Evolutionary conservation across 1,140 invertebrate genomes (phyloP).

Genomic region (Aphaenogaster ashmeadi): DNA sequence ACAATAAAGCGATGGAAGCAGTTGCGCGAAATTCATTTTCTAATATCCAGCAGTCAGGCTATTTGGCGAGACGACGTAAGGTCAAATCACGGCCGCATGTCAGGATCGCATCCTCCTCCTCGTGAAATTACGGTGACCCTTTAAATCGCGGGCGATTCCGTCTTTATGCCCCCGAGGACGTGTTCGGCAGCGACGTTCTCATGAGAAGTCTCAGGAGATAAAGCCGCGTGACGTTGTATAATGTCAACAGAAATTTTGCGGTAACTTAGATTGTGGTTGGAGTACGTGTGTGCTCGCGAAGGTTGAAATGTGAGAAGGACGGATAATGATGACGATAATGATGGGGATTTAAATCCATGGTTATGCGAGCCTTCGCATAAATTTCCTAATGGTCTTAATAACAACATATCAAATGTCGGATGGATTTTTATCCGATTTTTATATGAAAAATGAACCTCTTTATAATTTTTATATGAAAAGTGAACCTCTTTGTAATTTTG

Average conservation of each 20-base stretch:
- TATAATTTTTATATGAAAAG: not conserved
- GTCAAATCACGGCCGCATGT: not conserved
- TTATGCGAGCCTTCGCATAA: not conserved
- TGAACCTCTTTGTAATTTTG: not conserved
- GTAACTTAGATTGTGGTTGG: not conserved
- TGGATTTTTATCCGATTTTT: not conserved
- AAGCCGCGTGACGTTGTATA: not conserved
- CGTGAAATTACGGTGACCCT: not conserved
- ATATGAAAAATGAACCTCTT: not conserved
- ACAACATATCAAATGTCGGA: conserved; percentile 10
- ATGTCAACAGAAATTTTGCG: conserved; percentile 4
- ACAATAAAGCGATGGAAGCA: conserved; percentile 43
- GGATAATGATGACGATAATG: conserved; percentile 40
- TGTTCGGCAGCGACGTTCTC: not conserved
- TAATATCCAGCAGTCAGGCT: conserved; percentile 46
- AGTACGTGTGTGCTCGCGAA: not conserved
- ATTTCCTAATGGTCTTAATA: conserved; percentile 7
- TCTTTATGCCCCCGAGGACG: not conserved
- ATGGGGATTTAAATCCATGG: not conserved
- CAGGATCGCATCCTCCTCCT: not conserved
- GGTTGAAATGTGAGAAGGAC: not conserved
- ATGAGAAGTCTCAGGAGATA: not conserved
- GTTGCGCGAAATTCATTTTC: conserved; percentile 59
- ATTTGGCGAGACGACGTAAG: not conserved
- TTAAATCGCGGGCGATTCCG: not conserved